Conservation (phyloP, 2,797 vertebrate genomes). For the Crocodylus rhombifer region DNA sequence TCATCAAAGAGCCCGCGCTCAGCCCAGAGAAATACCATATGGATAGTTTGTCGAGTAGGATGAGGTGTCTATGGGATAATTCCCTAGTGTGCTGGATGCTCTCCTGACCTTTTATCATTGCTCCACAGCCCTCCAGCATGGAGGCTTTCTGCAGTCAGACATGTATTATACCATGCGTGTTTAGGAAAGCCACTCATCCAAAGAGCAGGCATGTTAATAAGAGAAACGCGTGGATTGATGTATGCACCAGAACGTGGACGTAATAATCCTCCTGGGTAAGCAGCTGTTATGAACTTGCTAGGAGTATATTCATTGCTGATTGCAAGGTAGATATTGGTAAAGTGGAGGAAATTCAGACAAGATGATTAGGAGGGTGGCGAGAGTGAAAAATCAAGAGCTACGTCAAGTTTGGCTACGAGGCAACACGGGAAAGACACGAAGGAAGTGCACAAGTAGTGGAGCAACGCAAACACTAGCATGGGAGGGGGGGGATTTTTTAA, state of each 20-base stretch:
- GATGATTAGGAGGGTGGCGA: background rate
- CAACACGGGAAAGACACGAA: background rate
- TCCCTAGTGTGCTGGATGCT: background rate
- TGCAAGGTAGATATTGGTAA: accelerated
- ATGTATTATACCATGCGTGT: background rate
- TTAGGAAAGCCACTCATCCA: background rate
- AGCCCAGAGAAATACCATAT: background rate
- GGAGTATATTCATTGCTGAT: background rate
- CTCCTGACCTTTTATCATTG: background rate
- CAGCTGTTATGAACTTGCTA: background rate
- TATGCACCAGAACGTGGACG: background rate
- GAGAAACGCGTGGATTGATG: background rate
- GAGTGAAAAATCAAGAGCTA: background rate
- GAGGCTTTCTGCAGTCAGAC: background rate
- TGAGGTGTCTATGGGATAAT: accelerated
- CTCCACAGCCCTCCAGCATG: accelerated
- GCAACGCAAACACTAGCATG: accelerated
- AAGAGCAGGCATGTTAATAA: background rate
- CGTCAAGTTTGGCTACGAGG: background rate
- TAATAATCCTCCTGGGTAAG: background rate
- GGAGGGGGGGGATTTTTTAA: accelerated
- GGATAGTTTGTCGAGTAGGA: background rate
- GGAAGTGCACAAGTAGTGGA: background rate
- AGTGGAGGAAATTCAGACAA: background rate
- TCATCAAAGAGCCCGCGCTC: background rate